Evolutionary conservation across 2,888 invertebrate species (phyloP).

Genomic region (Cephalotes varians): DNA sequence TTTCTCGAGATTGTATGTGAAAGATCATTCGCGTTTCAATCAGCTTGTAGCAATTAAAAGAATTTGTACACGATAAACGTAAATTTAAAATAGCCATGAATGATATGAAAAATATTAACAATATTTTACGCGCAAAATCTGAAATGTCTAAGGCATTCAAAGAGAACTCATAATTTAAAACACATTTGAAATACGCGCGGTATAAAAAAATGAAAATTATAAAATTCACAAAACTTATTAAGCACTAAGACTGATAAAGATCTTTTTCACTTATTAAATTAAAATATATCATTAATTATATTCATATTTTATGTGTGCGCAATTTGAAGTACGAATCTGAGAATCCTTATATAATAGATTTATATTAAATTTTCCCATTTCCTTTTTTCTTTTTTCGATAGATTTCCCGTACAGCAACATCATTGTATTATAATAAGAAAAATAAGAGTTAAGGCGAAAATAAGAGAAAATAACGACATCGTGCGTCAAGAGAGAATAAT

Average conservation of each 20-base stretch:
- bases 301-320: too few relatives aligned
- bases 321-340: neutral
- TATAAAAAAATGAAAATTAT: too few relatives aligned
- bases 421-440: neutral
- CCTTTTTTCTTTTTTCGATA: neutral
- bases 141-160: neutral
- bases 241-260: too few relatives aligned
- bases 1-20: slow-evolving; percentile 25
- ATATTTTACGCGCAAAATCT: neutral
- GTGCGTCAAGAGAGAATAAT: neutral
- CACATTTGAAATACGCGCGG: neutral
- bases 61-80: neutral
- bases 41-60: neutral
- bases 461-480: neutral
- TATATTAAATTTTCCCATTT: neutral
- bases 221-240: too few relatives aligned
- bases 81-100: neutral
- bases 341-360: neutral
- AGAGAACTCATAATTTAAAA: neutral
- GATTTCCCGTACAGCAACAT: neutral
- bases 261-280: too few relatives aligned
- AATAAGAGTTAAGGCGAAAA: neutral
- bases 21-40: neutral
- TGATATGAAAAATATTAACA: neutral
- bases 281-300: neutral